phyloP scores from a whole-genome alignment of 1,140 invertebrate genomes.

The Chionoecetes opilio region DNA sequence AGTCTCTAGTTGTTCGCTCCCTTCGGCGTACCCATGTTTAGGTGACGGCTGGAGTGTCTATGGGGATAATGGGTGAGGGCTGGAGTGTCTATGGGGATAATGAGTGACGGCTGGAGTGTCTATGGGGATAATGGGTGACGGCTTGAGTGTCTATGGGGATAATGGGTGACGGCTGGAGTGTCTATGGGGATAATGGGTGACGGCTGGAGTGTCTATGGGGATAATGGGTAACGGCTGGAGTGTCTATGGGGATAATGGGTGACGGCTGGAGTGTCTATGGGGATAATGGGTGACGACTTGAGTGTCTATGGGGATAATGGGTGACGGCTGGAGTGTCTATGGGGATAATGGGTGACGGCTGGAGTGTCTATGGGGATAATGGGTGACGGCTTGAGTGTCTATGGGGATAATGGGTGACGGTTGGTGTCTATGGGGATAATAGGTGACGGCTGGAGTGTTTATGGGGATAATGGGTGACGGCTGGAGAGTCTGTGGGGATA shows the following conservation, averaged over 20 bases:
- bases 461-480: slow-evolving; percentile 20
- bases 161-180: no score
- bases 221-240: no score
- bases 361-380: slow-evolving; percentile 14
- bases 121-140: slow-evolving; percentile 18
- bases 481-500: background rate
- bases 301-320: slow-evolving; percentile 14
- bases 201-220: no score
- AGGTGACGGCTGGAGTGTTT: no score
- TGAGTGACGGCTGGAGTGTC: no score
- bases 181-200: slow-evolving; percentile 14
- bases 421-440: slow-evolving; percentile 14
- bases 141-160: slow-evolving; percentile 7
- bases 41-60: background rate
- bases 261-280: no score
- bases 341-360: slow-evolving; percentile 23
- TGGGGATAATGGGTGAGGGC: no score
- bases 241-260: slow-evolving; percentile 14
- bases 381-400: no score
- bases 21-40: background rate
- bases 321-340: no score
- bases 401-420: slow-evolving; percentile 20
- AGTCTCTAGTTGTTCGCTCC: no score
- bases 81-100: slow-evolving; percentile 12
- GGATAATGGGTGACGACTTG: no score